phyloP scores from a whole-genome alignment of 2,797 vertebrate genomes.

The Mallotus villosus region DNA sequence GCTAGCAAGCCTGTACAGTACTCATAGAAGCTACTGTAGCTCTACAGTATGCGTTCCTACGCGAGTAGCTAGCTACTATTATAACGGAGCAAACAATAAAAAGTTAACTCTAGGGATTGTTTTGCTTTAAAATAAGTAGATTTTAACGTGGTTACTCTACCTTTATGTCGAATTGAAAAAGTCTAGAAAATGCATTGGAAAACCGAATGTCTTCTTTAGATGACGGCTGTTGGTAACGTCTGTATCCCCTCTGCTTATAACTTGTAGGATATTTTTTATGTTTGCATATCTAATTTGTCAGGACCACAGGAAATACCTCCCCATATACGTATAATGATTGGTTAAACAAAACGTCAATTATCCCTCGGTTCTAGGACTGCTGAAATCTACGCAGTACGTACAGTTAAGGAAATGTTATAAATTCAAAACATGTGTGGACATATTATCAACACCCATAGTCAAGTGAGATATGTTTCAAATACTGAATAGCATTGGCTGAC shows the following conservation, averaged over 20 bases:
- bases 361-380: conserved; percentile 22
- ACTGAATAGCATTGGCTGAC: no score
- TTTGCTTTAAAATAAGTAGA: not conserved
- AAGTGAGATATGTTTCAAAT: no score
- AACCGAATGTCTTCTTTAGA: conserved; percentile 49
- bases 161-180: conserved; percentile 51
- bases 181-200: conserved; percentile 46
- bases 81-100: no score
- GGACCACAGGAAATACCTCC: conserved; percentile 56
- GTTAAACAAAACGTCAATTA: conserved; percentile 41
- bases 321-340: conserved; percentile 45
- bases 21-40: no score
- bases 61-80: no score
- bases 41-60: no score
- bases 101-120: no score
- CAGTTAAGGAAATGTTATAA: no score
- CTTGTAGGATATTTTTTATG: conserved; percentile 66
- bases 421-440: no score
- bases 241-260: conserved; percentile 72
- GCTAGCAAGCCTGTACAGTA: no score
- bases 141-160: conserved; percentile 46
- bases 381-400: no score
- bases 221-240: not conserved
- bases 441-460: no score
- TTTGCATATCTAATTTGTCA: conserved; percentile 71